Base-by-base conservation (phyloP, 53 echinoderm and acorn worm genomes). In the Holothuria scabra region DNA sequence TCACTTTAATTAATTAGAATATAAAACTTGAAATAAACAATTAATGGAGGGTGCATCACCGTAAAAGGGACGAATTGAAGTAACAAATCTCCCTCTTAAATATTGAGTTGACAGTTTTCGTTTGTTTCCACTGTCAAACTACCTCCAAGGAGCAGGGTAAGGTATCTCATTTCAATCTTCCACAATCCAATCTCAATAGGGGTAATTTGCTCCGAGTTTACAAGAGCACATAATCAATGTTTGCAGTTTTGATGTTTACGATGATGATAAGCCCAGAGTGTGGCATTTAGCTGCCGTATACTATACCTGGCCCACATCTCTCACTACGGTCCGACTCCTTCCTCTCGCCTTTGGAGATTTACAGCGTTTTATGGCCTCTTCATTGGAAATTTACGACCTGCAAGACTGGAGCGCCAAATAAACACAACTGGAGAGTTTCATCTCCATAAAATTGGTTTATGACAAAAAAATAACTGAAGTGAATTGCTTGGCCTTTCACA, bases 371-470 rank as follows among this genome's bases (percentile, higher is more conserved):
- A 81, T 64, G 82, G 82, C 82, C 82, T 81, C 65, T 64, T 81
- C 82, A 81, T 81, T 49, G 41, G 62, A 81, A 63, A 81, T 81
- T 81, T 81, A 81, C 65, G 82, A 64, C 62, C 64, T 41, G 46
- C 62, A 63, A 44, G 46, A 61, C 82, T 81, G 65, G 82, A 81
- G 64, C 82, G 82, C 82, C 82, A 81, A 81, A 81, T 81, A 81
- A 81, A 81, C 82, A 81, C 24, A 34, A 81, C 82, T 81, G 82
- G 82, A 81, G 82, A 63, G 82, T 81, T 64, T 81, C 82, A 81
- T 81, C 82, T 81, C 64, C 82, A 81, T 81, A 81, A 81, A 81
- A 81, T 61, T 61, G 82, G 82, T 81, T 81, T 81, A 81, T 81
- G 82, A 64, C 82, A 63, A 64, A 78, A 61, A 81, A 81, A 81